Evolutionary conservation across 2,113 vertebrate species (phyloP).

Genomic region (Chamaetylas fuelleborni): DNA sequence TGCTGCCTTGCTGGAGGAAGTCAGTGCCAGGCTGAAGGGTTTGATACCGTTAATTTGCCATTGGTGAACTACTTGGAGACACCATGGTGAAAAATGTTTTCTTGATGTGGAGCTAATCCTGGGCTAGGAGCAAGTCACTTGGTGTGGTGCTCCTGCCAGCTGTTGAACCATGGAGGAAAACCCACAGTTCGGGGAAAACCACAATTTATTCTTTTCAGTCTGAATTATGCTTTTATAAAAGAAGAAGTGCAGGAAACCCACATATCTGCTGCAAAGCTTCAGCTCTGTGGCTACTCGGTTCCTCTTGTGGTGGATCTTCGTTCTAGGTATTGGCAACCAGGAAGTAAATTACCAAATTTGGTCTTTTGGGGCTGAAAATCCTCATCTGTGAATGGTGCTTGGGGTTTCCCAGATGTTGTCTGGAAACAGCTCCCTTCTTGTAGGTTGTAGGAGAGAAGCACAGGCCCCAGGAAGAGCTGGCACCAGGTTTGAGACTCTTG

Average conservation of each 20-base stretch:
- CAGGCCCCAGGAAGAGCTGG: not conserved
- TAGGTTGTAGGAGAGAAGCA: fast-evolving
- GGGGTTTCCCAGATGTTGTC: not conserved
- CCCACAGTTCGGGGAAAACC: fast-evolving
- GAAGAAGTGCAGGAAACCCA: not conserved
- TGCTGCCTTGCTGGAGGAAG: not conserved
- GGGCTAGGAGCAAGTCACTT: fast-evolving
- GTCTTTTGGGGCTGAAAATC: not conserved
- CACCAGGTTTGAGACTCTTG: fast-evolving
- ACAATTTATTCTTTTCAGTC: not conserved
- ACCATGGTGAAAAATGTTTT: not conserved
- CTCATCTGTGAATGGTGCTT: fast-evolving
- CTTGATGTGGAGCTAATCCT: not conserved
- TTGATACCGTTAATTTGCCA: not conserved
- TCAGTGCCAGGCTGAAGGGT: not conserved
- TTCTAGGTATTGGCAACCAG: not conserved
- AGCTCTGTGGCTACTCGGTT: not conserved
- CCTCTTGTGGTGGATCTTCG: not conserved
- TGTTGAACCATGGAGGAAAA: not conserved
- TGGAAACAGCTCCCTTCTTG: not conserved
- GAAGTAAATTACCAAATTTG: not conserved
- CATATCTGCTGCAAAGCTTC: not conserved
- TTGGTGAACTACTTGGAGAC: fast-evolving
- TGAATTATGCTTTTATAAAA: not conserved
- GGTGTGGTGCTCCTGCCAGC: not conserved